These are phyloP conservation scores for Danio jaintianensis DNA, from an alignment of 2,797 vertebrate species.

Conservation along the genomic window DNA sequence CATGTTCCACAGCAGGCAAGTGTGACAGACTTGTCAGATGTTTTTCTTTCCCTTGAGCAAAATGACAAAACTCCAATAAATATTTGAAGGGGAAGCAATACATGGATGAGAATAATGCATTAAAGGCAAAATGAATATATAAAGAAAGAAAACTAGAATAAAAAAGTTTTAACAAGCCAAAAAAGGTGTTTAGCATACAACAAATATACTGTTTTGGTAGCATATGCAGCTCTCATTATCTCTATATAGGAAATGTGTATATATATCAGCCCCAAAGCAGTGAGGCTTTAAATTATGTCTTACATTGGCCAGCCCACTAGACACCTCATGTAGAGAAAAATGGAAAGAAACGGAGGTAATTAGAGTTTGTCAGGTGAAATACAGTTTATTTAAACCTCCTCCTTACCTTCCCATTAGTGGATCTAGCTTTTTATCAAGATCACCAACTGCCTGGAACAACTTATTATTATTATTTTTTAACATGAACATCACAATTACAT, in stretches of 20 bases:
- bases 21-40: slow-evolving; percentile 32
- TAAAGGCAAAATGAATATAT: background rate
- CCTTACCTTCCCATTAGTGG: slow-evolving; percentile 35
- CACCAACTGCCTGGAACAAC: slow-evolving; percentile 5
- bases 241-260: background rate
- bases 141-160: background rate
- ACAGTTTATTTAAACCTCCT: slow-evolving; percentile 30
- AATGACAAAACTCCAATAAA: background rate
- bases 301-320: background rate
- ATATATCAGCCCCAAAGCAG: background rate
- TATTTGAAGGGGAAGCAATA: slow-evolving; percentile 18
- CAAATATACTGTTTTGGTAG: background rate
- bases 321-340: background rate
- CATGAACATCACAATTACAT: no score
- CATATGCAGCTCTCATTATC: background rate
- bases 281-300: background rate
- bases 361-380: slow-evolving; percentile 30
- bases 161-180: background rate
- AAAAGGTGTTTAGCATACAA: background rate
- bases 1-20: slow-evolving; percentile 13
- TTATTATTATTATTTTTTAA: no score
- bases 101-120: background rate
- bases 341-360: background rate
- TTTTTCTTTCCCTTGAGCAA: background rate
- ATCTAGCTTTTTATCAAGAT: slow-evolving; percentile 43